Base-by-base conservation (phyloP, 2,888 invertebrate genomes). In the Notocelia uddmanniana region DNA sequence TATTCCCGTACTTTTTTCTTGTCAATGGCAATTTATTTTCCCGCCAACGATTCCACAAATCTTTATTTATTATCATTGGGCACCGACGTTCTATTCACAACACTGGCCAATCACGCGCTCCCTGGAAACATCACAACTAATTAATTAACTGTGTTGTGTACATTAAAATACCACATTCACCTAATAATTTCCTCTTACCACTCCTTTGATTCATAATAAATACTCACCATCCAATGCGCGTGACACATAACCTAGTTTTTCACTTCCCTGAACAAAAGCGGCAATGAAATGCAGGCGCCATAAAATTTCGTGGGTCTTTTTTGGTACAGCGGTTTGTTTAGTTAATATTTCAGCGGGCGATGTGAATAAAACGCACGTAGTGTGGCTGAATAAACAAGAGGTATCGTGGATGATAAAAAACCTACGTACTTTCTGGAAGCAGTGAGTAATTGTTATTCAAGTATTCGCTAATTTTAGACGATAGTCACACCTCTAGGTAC, bases 381-480 rank as follows among this genome's bases (percentile, higher is more conserved):
- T 75, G 76, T 68, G 74, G 77, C 69, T 73, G 77, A 74, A 76
- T 80, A 80, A 81, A 81, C 81, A 80, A 73, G 75, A 75, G 77
- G 74, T 77, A 73, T 72, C 75, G 71, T 76, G 74, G 75, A 73
- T 76, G 73, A 77, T 79, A 78, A 79, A 80, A 78, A 76, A 75
- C 76, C 67, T 75, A 59, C 45, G 45, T 41, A 58, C 68, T 68
- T 55, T 59, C 50, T 59, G 59, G 50, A 58, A 26, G 64, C 50
- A 68, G 50, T 41, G 68, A 50, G 59, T 59, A 59, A 68, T 68
- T 68, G 34, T 59, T 68, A 50, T 68, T 68, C 52, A 52, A 68
- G 68, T 68, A 68, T 68, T 57, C 6, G 21, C 67, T 58, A 68
- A 68, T 26, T 59, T 68, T 68, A 68, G 34, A 69, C 60, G 59